Percentiles rank a stretch among this genome's conserved stretches.
Conservation (phyloP, 2,113 vertebrate genomes). For the Myotis brandtii region DNA sequence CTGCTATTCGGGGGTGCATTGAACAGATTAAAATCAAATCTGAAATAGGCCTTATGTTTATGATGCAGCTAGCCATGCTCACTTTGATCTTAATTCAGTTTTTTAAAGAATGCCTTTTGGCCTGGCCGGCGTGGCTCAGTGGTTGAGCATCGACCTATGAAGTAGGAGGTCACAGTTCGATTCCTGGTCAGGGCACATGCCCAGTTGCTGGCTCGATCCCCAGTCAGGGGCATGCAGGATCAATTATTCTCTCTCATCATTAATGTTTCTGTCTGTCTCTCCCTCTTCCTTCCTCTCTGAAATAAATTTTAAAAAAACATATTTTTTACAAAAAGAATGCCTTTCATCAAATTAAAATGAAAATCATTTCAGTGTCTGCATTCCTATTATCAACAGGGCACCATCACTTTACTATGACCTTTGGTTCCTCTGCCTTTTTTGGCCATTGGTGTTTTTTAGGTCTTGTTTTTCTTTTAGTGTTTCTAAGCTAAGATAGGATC, state of each 20-base stretch:
- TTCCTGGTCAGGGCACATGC: no score
- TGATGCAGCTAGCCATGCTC: neutral
- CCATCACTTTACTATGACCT: neutral
- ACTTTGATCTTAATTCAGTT: neutral
- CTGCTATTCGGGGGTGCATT: no score
- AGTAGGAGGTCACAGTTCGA: no score
- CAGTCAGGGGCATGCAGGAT: no score
- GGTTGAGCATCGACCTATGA: no score
- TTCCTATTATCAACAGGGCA: neutral
- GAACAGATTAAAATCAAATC: neutral
- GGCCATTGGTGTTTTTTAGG: neutral
- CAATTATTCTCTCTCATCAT: no score
- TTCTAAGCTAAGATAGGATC: neutral
- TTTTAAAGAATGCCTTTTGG: neutral
- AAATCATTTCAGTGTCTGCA: neutral
- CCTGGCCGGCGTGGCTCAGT: no score
- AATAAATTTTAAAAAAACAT: no score
- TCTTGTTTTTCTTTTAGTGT: neutral
- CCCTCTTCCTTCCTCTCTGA: no score
- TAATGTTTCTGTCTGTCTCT: no score
- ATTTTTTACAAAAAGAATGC: neutral
- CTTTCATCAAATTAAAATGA: neutral
- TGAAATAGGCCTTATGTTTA: neutral
- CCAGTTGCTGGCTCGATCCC: no score
- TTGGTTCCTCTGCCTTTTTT: neutral